These are phyloP conservation scores for Benthochromis sp. DNA, from an alignment of 2,113 vertebrate species.

Conservation along the genomic window DNA sequence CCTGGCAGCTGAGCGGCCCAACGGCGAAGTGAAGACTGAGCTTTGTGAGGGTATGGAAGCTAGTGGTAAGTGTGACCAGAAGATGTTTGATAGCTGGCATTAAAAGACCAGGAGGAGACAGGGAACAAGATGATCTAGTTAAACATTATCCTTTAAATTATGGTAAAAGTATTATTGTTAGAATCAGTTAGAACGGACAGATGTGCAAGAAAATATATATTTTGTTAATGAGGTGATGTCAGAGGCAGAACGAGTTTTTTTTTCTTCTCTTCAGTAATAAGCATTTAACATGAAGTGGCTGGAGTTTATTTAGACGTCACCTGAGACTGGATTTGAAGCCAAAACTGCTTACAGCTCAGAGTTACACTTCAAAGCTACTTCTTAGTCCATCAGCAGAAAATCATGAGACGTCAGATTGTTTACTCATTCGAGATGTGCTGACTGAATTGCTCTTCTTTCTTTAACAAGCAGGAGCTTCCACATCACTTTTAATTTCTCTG, in stretches of 20 bases:
- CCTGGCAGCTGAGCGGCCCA: conserved; percentile 89
- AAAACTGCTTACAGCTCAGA: conserved; percentile 9
- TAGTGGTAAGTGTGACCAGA: conserved; percentile 76
- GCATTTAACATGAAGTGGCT: neutral
- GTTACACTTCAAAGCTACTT: conserved; percentile 26
- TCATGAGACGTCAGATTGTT: neutral
- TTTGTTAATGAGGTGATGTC: neutral
- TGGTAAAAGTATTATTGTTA: neutral
- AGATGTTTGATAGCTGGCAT: neutral
- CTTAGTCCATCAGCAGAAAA: conserved; percentile 27
- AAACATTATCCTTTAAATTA: neutral
- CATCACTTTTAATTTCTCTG: neutral
- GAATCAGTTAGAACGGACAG: neutral
- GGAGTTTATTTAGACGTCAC: neutral
- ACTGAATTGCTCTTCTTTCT: conserved; percentile 17
- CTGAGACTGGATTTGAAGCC: conserved; percentile 16
- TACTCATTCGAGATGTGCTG: conserved; percentile 23
- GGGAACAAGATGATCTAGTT: neutral
- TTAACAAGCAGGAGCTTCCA: neutral
- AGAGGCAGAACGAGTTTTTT: neutral
- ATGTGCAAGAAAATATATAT: neutral
- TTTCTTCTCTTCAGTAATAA: neutral
- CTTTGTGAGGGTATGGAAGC: conserved; percentile 92
- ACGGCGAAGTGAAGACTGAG: conserved; percentile 94
- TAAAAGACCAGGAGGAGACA: neutral